phyloP scores from a whole-genome alignment of 2,113 vertebrate genomes.

The Willisornis vidua region DNA sequence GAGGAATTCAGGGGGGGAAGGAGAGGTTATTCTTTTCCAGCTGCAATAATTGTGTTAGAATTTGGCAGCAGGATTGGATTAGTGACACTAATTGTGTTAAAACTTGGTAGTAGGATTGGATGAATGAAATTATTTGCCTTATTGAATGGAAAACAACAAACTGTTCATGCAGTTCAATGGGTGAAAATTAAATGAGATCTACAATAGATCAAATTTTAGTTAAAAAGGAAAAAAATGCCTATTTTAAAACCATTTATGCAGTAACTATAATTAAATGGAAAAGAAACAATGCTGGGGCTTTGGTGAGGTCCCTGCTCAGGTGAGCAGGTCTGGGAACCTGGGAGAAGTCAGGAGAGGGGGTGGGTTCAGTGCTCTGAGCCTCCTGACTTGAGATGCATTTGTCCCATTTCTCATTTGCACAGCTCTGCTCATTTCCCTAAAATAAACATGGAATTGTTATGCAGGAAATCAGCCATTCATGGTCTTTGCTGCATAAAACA shows the following conservation, averaged over 20 bases:
- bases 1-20: background rate
- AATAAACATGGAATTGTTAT: background rate
- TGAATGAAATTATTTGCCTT: background rate
- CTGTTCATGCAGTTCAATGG: fast-evolving
- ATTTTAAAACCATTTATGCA: background rate
- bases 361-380: background rate
- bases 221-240: background rate
- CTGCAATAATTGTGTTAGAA: background rate
- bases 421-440: background rate
- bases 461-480: background rate
- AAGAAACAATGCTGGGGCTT: background rate
- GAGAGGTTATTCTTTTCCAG: background rate
- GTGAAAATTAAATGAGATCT: background rate
- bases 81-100: background rate
- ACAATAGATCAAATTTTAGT: background rate
- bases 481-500: background rate
- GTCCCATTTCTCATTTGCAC: background rate
- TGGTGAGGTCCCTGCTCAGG: background rate
- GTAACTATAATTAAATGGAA: background rate
- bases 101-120: background rate
- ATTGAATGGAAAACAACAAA: background rate
- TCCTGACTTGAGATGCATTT: fast-evolving
- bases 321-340: background rate
- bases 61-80: background rate
- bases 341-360: background rate